Evolutionary conservation across 2,888 invertebrate genomes (phyloP), one percentile per base, ranked within the genome.

Genomic region (Bibio marci): DNA sequence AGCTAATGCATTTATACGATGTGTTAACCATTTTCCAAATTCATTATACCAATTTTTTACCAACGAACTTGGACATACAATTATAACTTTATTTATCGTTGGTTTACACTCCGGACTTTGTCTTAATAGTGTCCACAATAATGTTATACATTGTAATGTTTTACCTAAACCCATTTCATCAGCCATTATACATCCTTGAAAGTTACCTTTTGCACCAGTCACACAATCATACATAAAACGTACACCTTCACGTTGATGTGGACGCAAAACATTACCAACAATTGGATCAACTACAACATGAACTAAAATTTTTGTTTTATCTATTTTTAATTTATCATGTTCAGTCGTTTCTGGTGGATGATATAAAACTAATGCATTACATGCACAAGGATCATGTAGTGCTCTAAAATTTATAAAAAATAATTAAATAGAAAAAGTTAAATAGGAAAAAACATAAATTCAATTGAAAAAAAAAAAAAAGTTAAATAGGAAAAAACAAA

Each of bases 1-100:
- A 12, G 80, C 82, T 40, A 91, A 55, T 8, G 85, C 75, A 50
- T 75, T 76, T 25, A 92, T 72, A 43, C 88, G 71, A 17, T 79
- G 80, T 8, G 18, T 3, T 3, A 99, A 63, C 98, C 98, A 98
- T 63, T 99, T 99, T 38, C 75, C 71, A 47, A 98, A 92, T 63
- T 98, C 98, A 62, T 95, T 97, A 53, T 86, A 86, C 98, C 98
- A 98, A 62, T 98, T 99, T 64, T 92, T 95, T 0, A 98, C 98
- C 45, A 98, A 67, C 50, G 95, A 95, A 58, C 94, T 94, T 0
- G 98, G 98, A 40, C 91, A 85, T 0, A 98, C 97, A 45, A 98
- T 88, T 25, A 97, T 80, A 2, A 80, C 90, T 64, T 95, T 97
- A 30, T 80, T 77, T 44, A 97, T 88, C 1, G 77, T 73, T 0